These are phyloP conservation scores for Luidia sarsii DNA, from an alignment of 53 echinoderm and acorn worm genomes.

Conservation along the genomic window DNA sequence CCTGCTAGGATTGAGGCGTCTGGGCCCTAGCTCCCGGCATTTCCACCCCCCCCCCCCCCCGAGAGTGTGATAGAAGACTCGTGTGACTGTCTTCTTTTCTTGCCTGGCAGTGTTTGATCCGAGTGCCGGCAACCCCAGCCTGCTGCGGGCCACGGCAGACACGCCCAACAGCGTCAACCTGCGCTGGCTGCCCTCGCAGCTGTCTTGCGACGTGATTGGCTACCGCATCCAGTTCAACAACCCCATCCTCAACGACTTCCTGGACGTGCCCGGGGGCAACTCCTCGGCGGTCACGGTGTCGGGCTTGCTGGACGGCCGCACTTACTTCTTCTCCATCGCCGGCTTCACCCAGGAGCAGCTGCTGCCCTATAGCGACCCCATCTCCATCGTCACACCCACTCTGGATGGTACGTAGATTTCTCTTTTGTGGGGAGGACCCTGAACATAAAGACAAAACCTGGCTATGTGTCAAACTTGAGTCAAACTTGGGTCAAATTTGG, in stretches of 20 bases:
- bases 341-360: constrained; percentile 45
- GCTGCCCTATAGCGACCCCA: constrained; percentile 27
- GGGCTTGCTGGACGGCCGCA: constrained; percentile 51
- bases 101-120: constrained; percentile 67
- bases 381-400: constrained; percentile 44
- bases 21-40: no score
- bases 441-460: no score
- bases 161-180: constrained; percentile 65
- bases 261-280: constrained; percentile 71
- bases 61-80: no score
- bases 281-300: constrained; percentile 23
- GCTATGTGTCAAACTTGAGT: no score
- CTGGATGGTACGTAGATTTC: constrained; percentile 56
- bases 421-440: no score
- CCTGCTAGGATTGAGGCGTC: no score
- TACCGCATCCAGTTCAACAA: constrained; percentile 76
- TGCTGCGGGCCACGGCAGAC: constrained; percentile 41
- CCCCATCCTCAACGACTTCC: constrained; percentile 25
- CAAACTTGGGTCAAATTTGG: no score
- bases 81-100: no score
- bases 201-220: constrained; percentile 83
- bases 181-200: constrained; percentile 60
- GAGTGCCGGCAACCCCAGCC: constrained; percentile 66
- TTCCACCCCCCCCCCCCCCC: no score
- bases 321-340: constrained; percentile 65